Evolutionary conservation across 2,888 invertebrate species (phyloP).

Genomic region (Andrena trimmerana): DNA sequence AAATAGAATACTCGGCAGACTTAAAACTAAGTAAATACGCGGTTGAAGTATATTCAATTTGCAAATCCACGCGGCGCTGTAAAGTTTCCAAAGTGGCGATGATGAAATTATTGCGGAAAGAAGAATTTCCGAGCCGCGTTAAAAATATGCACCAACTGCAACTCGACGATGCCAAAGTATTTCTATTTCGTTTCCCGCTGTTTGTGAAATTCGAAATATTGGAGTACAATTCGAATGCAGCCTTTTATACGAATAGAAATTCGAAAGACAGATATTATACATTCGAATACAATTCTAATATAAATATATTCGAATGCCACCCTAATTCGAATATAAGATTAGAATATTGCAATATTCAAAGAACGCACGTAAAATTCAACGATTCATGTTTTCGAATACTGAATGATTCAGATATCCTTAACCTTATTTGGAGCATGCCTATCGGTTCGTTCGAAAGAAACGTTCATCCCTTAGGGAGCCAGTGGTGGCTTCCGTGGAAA

Average conservation of each 20-base stretch:
- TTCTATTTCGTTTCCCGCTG: neutral
- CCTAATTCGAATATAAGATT: no score
- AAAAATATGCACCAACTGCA: neutral
- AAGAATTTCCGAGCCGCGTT: neutral
- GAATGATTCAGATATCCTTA: no score
- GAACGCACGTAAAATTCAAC: no score
- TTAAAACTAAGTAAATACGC: constrained; percentile 68
- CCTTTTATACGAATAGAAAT: no score
- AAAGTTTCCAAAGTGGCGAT: constrained; percentile 23
- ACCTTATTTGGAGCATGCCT: neutral
- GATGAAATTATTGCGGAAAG: constrained; percentile 9
- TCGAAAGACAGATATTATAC: no score
- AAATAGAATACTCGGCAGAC: constrained; percentile 66
- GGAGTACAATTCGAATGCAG: no score
- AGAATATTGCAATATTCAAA: no score
- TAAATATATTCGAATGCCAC: no score
- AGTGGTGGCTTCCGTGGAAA: neutral
- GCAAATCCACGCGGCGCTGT: constrained; percentile 47
- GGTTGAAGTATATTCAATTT: constrained; percentile 72
- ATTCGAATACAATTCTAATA: no score
- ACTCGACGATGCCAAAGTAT: neutral
- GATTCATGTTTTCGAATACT: no score
- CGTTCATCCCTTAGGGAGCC: neutral
- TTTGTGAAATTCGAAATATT: no score
- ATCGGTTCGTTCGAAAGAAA: neutral